phyloP scores from a whole-genome alignment of 2,113 vertebrate genomes.

The Oreocharis arfaki region DNA sequence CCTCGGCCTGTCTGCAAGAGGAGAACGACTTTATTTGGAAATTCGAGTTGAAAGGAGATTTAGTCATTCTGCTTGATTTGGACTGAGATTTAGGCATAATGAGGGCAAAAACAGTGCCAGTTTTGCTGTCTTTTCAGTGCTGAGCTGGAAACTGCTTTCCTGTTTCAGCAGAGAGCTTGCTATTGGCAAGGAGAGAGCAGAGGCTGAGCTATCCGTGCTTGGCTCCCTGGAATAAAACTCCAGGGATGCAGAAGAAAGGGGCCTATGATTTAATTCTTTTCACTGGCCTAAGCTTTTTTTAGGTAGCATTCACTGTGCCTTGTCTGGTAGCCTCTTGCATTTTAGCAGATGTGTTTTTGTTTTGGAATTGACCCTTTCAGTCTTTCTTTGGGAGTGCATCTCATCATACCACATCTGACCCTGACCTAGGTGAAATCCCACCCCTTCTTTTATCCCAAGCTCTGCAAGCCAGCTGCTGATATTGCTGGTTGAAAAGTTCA shows the following conservation, averaged over 20 bases:
- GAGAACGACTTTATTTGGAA: not conserved
- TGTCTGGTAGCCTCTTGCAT: not conserved
- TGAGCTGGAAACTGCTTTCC: not conserved
- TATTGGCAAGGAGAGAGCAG: not conserved
- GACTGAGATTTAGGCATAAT: not conserved
- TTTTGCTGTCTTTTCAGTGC: not conserved
- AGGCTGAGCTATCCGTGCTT: not conserved
- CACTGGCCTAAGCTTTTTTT: not conserved
- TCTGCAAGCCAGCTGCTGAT: constrained; percentile 47
- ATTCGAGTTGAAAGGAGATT: not conserved
- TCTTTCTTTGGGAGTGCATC: not conserved
- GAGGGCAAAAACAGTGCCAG: not conserved
- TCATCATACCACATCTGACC: not conserved
- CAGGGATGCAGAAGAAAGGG: not conserved
- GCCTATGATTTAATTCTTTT: not conserved
- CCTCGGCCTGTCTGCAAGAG: not conserved
- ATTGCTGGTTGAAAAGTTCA: constrained; percentile 55
- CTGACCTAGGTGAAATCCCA: not conserved
- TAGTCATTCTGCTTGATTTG: not conserved
- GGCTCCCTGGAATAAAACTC: not conserved
- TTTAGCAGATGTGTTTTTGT: not conserved
- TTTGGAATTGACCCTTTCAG: not conserved
- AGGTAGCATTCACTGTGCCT: not conserved
- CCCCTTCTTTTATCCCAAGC: not conserved
- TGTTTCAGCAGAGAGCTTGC: not conserved